Base-by-base conservation (phyloP, 2,888 invertebrate species). In the Agapetus fuscipes region DNA sequence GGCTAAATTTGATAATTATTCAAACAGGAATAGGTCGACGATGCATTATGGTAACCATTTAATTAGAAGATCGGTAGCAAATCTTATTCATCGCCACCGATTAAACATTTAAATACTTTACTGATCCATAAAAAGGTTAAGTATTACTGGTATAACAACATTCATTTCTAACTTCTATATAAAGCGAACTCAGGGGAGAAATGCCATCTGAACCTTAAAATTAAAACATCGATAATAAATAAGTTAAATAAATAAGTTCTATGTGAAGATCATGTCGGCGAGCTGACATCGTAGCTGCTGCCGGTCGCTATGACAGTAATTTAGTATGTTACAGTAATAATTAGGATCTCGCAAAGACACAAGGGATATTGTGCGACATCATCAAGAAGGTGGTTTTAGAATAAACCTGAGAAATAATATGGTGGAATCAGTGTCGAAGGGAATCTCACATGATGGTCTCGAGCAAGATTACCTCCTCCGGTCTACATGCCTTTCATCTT, bases 401-500 rank as follows among this genome's bases (percentile, higher is more conserved):
- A n/a, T 31, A 31, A 30, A 37, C 37, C 30, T 24, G 36, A 16
- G 25, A 12, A 30, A 30, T n/a, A 14, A 16, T 46, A 32, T 36
- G 52, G 41, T 44, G 34, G 47, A 41, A 50, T 38, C 46, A 51
- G 45, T 35, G 51, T 44, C 48, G n/a, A 25, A n/a, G 17, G 20
- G 2, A n/a, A n/a, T n/a, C n/a, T n/a, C n/a, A n/a, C n/a, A n/a
- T n/a, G n/a, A n/a, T n/a, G n/a, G n/a, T n/a, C n/a, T n/a, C n/a
- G n/a, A n/a, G n/a, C n/a, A n/a, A n/a, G n/a, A n/a, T n/a, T n/a
- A n/a, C n/a, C n/a, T n/a, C 54, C 60, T 59, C 56, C 64, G 60
- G 62, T 65, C 74, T 75, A 76, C 72, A 76, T 76, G 58, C 75
- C 71, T 72, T 80, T 80, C 67, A 79, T 80, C 69, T 81, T 82